A percentile compares a stretch with the other conserved stretches of the same genome.
phyloP scores from a whole-genome alignment of 2,888 invertebrate genomes.

The Ditula angustiorana region DNA sequence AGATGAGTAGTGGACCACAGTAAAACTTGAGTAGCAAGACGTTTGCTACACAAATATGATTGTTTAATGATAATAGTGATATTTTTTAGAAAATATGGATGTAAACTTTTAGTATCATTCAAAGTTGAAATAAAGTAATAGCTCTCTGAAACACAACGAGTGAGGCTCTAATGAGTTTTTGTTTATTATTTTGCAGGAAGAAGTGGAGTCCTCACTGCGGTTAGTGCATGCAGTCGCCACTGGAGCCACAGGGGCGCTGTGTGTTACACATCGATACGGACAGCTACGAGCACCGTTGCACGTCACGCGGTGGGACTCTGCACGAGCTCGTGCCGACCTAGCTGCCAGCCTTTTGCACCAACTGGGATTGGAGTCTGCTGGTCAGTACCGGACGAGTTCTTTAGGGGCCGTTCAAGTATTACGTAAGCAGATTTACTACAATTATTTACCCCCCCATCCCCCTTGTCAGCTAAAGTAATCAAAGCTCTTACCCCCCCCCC shows the following conservation, averaged over 20 bases:
- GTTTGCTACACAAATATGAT: too few relatives aligned
- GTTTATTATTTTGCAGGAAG: slow-evolving; percentile 70
- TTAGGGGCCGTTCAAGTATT: too few relatives aligned
- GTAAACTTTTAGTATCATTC: too few relatives aligned
- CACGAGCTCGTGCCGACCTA: slow-evolving; percentile 92
- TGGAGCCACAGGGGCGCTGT: slow-evolving; percentile 89
- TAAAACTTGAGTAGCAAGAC: neutral
- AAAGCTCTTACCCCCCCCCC: too few relatives aligned
- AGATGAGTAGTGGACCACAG: neutral
- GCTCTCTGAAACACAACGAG: too few relatives aligned
- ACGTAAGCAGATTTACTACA: too few relatives aligned
- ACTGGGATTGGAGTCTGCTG: slow-evolving; percentile 86
- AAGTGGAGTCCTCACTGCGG: slow-evolving; percentile 88
- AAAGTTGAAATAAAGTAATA: too few relatives aligned
- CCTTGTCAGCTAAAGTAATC: too few relatives aligned
- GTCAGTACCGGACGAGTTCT: slow-evolving; percentile 48
- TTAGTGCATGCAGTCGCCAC: slow-evolving; percentile 91
- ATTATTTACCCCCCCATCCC: too few relatives aligned
- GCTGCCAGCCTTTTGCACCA: slow-evolving; percentile 91
- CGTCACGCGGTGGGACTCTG: slow-evolving; percentile 90
- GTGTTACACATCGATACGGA: slow-evolving; percentile 89
- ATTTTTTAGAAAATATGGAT: too few relatives aligned
- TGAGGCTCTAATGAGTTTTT: neutral
- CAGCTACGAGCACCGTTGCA: slow-evolving; percentile 89
- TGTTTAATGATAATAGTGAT: too few relatives aligned